Evolutionary conservation across 2,113 vertebrate genomes (phyloP).

Genomic region (Gambusia holbrooki): DNA sequence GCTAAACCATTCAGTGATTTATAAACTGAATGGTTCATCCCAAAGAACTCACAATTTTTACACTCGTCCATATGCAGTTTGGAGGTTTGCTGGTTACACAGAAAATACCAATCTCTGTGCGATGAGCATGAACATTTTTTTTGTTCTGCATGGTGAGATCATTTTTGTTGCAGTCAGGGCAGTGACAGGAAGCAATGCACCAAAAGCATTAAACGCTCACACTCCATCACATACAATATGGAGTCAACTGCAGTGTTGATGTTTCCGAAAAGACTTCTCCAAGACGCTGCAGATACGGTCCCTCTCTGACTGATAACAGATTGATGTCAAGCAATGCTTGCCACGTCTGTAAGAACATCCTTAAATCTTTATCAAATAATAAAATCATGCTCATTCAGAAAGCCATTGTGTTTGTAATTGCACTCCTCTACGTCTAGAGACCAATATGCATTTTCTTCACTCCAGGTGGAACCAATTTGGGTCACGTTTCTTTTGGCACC

Average conservation of each 20-base stretch:
- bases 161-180: neutral
- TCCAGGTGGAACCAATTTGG: conserved; percentile 48
- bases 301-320: neutral
- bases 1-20: no score
- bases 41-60: neutral
- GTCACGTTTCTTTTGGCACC: conserved; percentile 86
- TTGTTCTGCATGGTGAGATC: neutral
- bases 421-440: conserved; percentile 40
- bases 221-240: neutral
- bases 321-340: neutral
- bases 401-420: conserved; percentile 45
- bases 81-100: neutral
- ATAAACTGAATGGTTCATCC: no score
- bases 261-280: neutral
- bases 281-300: neutral
- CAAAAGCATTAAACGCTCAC: neutral
- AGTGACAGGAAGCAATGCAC: neutral
- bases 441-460: conserved; percentile 60
- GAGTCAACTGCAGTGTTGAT: neutral
- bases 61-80: neutral
- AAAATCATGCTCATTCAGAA: no score
- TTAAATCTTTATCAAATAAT: no score
- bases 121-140: neutral
- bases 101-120: neutral
- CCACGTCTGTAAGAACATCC: no score